Conservation (phyloP, 2,113 vertebrate species). For the Microtus oregoni region DNA sequence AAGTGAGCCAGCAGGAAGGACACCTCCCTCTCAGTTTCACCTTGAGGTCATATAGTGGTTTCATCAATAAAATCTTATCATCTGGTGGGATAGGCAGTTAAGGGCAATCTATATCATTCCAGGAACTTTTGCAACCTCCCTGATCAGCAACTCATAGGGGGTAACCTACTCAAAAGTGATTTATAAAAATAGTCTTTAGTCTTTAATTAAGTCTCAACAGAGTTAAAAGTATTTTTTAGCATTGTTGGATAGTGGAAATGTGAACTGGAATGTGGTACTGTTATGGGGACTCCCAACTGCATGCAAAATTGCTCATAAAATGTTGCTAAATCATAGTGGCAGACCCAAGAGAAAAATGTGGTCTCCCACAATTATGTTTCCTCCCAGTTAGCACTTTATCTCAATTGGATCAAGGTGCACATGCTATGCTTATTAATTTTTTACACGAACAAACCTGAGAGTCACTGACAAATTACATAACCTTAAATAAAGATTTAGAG, state of each 20-base stretch:
- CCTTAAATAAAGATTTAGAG: conserved; percentile 64
- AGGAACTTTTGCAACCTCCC: background rate
- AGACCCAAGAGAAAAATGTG: background rate
- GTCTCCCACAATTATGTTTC: background rate
- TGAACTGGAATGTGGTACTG: background rate
- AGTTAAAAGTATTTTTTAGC: conserved; percentile 17
- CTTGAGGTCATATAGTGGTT: background rate
- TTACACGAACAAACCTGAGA: conserved; percentile 8
- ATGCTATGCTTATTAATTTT: conserved; percentile 28
- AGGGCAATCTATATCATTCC: background rate
- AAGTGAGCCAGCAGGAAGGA: background rate
- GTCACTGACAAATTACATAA: conserved; percentile 30
- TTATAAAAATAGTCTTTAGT: conserved; percentile 21
- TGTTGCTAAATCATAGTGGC: background rate
- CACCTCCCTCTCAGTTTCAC: background rate
- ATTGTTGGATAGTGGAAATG: background rate
- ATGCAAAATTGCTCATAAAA: background rate
- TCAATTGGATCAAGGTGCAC: conserved; percentile 27
- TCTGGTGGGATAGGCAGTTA: background rate
- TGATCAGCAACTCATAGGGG: background rate
- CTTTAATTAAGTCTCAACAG: conserved; percentile 5
- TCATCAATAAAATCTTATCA: background rate
- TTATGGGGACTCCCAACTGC: background rate
- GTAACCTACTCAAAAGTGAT: background rate
- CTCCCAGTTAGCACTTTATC: conserved; percentile 31